Evolutionary conservation across 1,140 invertebrate species (phyloP).

Genomic region (Trinorchestia longiramus): DNA sequence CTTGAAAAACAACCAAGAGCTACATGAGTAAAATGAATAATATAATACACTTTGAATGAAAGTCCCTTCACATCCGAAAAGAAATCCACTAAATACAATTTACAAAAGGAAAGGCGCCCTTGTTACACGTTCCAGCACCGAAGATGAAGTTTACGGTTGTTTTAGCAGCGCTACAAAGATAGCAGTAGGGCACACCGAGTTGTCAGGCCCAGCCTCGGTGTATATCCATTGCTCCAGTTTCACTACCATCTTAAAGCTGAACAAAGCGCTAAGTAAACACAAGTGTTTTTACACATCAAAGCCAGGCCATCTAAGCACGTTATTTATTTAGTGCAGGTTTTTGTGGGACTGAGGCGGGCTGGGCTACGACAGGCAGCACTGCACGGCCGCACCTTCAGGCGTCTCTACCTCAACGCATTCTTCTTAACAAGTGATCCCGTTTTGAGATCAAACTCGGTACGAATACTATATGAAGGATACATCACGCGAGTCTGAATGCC

Average conservation of each 20-base stretch:
- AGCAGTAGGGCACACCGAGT: not conserved
- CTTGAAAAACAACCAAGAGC: not conserved
- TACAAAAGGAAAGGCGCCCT: not conserved
- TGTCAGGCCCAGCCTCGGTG: not conserved
- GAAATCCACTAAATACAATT: not conserved
- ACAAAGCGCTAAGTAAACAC: constrained; percentile 25
- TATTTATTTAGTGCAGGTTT: constrained; percentile 36
- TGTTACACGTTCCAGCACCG: not conserved
- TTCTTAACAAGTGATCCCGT: not conserved
- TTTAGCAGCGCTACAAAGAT: not conserved
- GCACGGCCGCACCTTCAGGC: not conserved
- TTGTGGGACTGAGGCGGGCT: not conserved
- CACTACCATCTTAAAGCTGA: not conserved
- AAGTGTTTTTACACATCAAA: constrained; percentile 19
- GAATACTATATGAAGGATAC: not conserved
- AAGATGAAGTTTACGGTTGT: not conserved
- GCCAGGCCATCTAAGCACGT: constrained; percentile 13
- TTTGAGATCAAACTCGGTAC: not conserved
- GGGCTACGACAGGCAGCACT: not conserved
- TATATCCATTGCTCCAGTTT: not conserved
- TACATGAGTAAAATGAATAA: not conserved
- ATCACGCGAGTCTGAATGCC: too few species aligned
- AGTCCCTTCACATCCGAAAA: not conserved
- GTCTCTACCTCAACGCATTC: not conserved
- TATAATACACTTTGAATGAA: not conserved